Percentiles rank a stretch among this genome's conserved stretches.
Evolutionary conservation across 1,140 invertebrate genomes (phyloP).

Genomic region (Plodia interpunctella): DNA sequence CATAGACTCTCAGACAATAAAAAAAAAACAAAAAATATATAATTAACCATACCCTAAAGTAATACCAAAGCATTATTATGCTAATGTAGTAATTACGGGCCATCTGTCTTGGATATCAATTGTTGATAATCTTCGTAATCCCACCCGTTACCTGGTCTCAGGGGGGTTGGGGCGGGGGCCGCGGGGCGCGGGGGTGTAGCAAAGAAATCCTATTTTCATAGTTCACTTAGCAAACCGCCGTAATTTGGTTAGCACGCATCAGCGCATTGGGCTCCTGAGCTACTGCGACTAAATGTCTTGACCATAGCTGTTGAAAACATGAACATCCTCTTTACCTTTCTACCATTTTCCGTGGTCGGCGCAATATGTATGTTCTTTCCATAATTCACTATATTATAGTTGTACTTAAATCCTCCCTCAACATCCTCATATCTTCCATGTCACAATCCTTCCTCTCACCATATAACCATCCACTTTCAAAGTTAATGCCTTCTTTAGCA

Average conservation of each 20-base stretch:
- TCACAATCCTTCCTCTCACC: too few species aligned
- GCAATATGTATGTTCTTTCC: too few species aligned
- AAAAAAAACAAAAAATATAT: not conserved
- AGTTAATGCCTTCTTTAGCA: too few species aligned
- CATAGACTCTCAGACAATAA: too few species aligned
- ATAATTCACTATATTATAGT: too few species aligned
- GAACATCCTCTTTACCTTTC: too few species aligned
- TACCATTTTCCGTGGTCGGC: too few species aligned
- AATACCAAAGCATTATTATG: not conserved
- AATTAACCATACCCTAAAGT: not conserved
- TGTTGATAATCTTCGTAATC: constrained; percentile 64
- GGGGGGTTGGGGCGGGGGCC: constrained; percentile 21
- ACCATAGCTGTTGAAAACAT: not conserved
- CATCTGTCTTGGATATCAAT: constrained; percentile 45
- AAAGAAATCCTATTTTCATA: constrained; percentile 76
- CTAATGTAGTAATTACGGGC: constrained; percentile 33
- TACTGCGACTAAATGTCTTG: constrained; percentile 31
- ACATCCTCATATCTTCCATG: too few species aligned
- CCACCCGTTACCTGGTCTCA: constrained; percentile 39
- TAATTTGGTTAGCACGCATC: constrained; percentile 71
- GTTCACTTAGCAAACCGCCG: constrained; percentile 67
- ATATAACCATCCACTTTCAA: too few species aligned
- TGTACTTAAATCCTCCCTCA: too few species aligned
- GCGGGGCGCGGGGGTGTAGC: constrained; percentile 23
- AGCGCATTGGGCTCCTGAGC: constrained; percentile 62